Conservation (phyloP, 2,797 vertebrate genomes). For the Odontamblyopus rebecca region DNA sequence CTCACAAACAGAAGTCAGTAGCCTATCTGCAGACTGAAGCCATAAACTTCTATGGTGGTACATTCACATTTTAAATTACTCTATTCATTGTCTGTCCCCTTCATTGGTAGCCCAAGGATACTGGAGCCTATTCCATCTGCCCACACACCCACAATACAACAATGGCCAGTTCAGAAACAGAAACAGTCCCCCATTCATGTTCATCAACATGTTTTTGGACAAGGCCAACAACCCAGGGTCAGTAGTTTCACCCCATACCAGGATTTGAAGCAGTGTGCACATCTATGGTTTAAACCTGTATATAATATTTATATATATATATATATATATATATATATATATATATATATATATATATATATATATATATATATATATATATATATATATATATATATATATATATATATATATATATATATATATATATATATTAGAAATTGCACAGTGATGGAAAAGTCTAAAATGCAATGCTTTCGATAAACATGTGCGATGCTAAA, state of each 20-base stretch:
- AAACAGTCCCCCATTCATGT: background rate
- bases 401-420: too few relatives aligned
- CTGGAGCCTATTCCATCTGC: background rate
- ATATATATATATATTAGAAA: background rate
- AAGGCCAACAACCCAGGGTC: background rate
- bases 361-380: too few relatives aligned
- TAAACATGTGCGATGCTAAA: background rate
- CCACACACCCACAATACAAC: background rate
- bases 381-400: too few relatives aligned
- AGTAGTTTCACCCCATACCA: background rate
- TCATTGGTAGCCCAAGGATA: background rate
- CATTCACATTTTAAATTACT: slow-evolving; percentile 1
- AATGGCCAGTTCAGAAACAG: background rate
- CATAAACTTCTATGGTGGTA: background rate
- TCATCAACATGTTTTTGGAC: background rate
- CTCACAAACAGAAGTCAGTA: background rate
- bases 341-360: too few relatives aligned
- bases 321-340: background rate
- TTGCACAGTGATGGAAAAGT: background rate
- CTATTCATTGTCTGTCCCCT: background rate
- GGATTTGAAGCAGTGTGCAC: background rate
- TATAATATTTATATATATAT: background rate
- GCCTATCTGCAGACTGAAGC: background rate
- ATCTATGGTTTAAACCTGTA: background rate
- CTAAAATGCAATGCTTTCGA: background rate